phyloP scores from a whole-genome alignment of 2,113 vertebrate species.

The Pyxicephalus adspersus region DNA sequence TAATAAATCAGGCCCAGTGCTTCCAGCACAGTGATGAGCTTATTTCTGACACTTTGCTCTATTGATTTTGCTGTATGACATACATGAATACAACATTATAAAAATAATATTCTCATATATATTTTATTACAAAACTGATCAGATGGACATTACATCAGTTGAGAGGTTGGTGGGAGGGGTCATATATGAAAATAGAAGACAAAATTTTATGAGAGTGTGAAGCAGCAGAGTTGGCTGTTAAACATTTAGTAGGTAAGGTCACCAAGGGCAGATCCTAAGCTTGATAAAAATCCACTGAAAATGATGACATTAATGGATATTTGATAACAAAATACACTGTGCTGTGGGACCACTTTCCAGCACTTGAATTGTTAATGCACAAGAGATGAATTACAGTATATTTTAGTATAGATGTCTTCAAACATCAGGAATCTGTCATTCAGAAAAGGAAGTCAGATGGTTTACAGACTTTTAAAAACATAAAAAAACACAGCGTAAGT shows the following conservation, averaged over 20 bases:
- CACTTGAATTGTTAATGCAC: constrained; percentile 77
- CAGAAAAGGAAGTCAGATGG: constrained; percentile 77
- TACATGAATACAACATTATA: too few species aligned
- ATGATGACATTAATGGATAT: constrained; percentile 82
- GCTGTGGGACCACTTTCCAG: constrained; percentile 74
- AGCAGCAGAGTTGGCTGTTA: constrained; percentile 4
- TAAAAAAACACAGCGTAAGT: neutral
- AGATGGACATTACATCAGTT: too few species aligned
- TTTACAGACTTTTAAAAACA: constrained; percentile 66
- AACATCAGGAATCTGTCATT: constrained; percentile 68
- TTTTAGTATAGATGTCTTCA: constrained; percentile 65
- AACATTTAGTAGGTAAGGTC: constrained; percentile 23
- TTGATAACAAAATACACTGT: constrained; percentile 78
- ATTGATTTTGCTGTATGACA: too few species aligned
- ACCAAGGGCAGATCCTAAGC: constrained; percentile 1
- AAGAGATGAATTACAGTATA: constrained; percentile 74
- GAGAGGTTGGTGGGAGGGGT: too few species aligned
- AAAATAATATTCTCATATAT: too few species aligned
- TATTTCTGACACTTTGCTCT: too few species aligned
- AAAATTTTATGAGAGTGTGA: constrained; percentile 26
- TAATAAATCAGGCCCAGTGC: too few species aligned
- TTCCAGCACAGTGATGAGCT: too few species aligned
- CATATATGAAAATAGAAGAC: too few species aligned
- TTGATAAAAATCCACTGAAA: constrained; percentile 32
- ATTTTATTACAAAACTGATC: too few species aligned